phyloP scores from a whole-genome alignment of 2,888 invertebrate genomes.

The Lasioglossum morio region DNA sequence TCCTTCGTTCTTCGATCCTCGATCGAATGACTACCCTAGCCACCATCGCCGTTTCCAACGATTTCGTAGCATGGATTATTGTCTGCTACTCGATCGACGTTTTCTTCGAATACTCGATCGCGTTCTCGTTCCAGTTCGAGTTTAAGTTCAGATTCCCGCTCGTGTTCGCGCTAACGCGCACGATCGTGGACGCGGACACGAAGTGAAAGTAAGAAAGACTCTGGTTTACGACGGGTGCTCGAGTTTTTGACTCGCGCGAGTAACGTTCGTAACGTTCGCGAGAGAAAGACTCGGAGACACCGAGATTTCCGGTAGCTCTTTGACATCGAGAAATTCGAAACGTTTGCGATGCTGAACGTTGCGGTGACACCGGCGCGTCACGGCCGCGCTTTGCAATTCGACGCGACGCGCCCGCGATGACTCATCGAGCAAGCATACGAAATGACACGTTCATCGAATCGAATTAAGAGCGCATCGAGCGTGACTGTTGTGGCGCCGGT shows the following conservation, averaged over 20 bases:
- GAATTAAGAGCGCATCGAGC: conserved; percentile 63
- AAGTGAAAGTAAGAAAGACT: conserved; percentile 59
- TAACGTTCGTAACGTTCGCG: background rate
- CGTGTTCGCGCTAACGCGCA: background rate
- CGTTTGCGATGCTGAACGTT: background rate
- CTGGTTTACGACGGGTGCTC: background rate
- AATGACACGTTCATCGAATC: conserved; percentile 65
- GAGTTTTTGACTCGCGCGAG: background rate
- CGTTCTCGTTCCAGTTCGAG: background rate
- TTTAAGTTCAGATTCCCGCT: background rate
- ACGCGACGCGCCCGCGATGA: conserved; percentile 26
- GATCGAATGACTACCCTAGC: background rate
- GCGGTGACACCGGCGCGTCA: background rate
- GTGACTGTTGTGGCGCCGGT: conserved; percentile 43
- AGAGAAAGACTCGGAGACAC: background rate
- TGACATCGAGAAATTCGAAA: background rate
- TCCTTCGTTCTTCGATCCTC: too few species aligned
- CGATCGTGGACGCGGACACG: conserved; percentile 5
- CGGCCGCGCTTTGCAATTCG: background rate
- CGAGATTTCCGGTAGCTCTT: background rate
- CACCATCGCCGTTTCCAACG: background rate
- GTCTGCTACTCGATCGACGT: background rate
- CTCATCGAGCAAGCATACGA: conserved; percentile 54
- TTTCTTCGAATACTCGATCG: background rate
- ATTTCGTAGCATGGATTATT: background rate